Evolutionary conservation across 2,113 vertebrate species (phyloP).

Genomic region (Axis porcinus): DNA sequence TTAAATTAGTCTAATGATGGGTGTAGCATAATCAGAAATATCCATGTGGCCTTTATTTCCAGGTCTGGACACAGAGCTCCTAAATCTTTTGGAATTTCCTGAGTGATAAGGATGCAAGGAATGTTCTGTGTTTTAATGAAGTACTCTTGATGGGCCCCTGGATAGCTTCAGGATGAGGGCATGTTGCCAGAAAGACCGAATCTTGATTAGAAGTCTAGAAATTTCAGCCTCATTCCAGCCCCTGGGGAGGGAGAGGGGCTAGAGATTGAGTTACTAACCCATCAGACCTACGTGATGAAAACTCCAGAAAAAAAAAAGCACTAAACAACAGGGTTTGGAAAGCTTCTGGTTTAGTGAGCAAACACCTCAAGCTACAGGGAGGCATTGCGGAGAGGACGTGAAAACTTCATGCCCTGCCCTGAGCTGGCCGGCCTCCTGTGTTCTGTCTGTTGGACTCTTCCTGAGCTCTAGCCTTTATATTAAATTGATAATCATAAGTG

Average conservation of each 20-base stretch:
- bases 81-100: not conserved
- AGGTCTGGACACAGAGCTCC: not conserved
- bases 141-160: not conserved
- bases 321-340: not conserved
- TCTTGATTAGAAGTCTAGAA: not conserved
- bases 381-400: not conserved
- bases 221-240: not conserved
- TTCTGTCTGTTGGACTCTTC: not conserved
- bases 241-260: not conserved
- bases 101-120: not conserved
- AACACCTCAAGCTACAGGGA: not conserved
- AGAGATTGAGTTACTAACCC: not conserved
- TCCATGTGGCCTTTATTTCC: not conserved
- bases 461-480: not conserved
- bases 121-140: not conserved
- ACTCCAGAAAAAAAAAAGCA: not conserved
- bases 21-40: not conserved
- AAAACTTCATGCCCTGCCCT: accelerated
- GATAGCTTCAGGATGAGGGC: not conserved
- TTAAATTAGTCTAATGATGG: not conserved
- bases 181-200: not conserved
- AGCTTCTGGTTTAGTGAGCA: not conserved
- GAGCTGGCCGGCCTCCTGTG: not conserved
- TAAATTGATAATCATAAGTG: not conserved
- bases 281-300: not conserved